Percentiles rank a stretch among this genome's conserved stretches.
phyloP scores from a whole-genome alignment of 2,888 invertebrate species.

The Andrena dorsata region DNA sequence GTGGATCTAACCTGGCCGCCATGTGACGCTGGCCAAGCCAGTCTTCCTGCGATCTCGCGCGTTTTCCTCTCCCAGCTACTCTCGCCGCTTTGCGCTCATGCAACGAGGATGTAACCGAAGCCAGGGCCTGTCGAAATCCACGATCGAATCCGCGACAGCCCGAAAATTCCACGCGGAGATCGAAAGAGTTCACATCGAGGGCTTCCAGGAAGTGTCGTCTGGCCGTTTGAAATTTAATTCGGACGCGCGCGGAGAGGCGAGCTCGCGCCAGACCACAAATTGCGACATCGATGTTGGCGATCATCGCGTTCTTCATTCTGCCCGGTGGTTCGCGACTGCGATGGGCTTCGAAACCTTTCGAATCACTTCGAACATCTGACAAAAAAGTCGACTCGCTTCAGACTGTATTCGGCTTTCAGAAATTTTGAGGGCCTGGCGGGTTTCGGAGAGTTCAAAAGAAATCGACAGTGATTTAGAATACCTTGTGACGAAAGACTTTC shows the following conservation, averaged over 20 bases:
- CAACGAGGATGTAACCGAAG: constrained; percentile 68
- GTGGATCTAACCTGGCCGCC: background rate
- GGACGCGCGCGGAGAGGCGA: background rate
- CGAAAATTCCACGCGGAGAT: constrained; percentile 62
- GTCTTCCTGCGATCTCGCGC: constrained; percentile 2
- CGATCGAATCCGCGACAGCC: constrained; percentile 45
- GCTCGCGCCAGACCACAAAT: constrained; percentile 37
- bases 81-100: constrained; percentile 54
- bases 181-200: constrained; percentile 50
- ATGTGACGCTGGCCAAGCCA: constrained; percentile 1
- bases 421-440: too few relatives aligned
- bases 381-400: too few relatives aligned
- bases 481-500: too few relatives aligned
- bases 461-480: too few relatives aligned
- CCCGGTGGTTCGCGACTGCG: background rate
- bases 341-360: too few relatives aligned
- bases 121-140: constrained; percentile 47
- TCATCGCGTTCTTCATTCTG: background rate
- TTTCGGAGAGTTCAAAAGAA: too few relatives aligned
- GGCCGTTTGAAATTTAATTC: constrained; percentile 57
- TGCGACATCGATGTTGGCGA: constrained; percentile 38
- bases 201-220: constrained; percentile 64
- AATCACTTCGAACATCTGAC: too few relatives aligned
- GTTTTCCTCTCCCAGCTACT: constrained; percentile 9
- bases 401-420: too few relatives aligned